A percentile compares a stretch with the other conserved stretches of the same genome.
These are phyloP conservation scores for Cataglyphis altisquamis DNA, from an alignment of 2,888 invertebrate genomes.

Conservation along the genomic window DNA sequence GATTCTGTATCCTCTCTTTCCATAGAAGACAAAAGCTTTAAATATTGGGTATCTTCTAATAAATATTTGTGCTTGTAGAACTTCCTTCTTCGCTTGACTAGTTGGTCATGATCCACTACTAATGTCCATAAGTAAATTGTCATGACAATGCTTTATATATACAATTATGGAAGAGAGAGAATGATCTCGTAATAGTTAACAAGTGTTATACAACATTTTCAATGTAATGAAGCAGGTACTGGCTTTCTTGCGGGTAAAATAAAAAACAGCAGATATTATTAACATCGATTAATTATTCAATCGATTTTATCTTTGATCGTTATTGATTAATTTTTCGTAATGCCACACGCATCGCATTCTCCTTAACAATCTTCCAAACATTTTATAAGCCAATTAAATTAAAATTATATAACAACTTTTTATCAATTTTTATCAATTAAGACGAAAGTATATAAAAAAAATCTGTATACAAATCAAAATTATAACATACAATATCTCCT, in stretches of 20 bases:
- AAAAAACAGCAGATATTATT: slow-evolving; percentile 30
- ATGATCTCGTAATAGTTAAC: slow-evolving; percentile 71
- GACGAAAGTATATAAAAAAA: slow-evolving; percentile 14
- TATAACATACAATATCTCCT: slow-evolving; percentile 18
- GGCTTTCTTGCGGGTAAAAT: slow-evolving; percentile 73
- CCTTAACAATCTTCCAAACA: slow-evolving; percentile 31
- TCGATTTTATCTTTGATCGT: slow-evolving; percentile 14
- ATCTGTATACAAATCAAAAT: slow-evolving; percentile 26
- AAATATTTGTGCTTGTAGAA: slow-evolving; percentile 84
- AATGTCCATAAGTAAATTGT: slow-evolving; percentile 79
- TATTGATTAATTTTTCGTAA: slow-evolving; percentile 47
- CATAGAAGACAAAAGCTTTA: slow-evolving; percentile 60
- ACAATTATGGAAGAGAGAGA: slow-evolving; percentile 77
- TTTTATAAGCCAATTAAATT: slow-evolving; percentile 4
- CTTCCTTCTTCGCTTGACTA: slow-evolving; percentile 82
- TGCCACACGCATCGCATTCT: slow-evolving; percentile 50
- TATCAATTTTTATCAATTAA: neutral
- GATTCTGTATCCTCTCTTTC: slow-evolving; percentile 57
- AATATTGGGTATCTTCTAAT: slow-evolving; percentile 69
- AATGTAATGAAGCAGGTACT: slow-evolving; percentile 70
- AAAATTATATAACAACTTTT: slow-evolving; percentile 31
- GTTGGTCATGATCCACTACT: slow-evolving; percentile 82
- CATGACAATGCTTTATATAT: slow-evolving; percentile 82
- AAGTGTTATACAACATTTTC: slow-evolving; percentile 66
- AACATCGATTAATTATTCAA: slow-evolving; percentile 26